These are phyloP conservation scores for Microhierax caerulescens DNA, from an alignment of 2,797 vertebrate species.

Conservation along the genomic window DNA sequence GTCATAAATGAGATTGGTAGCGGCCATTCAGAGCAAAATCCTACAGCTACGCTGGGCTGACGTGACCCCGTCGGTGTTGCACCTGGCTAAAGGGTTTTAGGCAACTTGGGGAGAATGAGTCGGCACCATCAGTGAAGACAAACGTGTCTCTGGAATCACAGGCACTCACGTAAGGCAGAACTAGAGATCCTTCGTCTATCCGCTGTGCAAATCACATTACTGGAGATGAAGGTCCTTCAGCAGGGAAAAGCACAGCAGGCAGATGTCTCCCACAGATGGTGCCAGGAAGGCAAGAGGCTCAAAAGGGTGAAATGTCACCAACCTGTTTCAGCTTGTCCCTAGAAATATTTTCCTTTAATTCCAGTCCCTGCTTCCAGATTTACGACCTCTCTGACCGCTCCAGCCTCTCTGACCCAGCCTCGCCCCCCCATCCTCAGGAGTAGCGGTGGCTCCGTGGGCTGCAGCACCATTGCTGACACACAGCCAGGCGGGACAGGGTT, in stretches of 20 bases:
- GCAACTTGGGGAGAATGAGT: not conserved
- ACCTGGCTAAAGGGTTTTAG: not conserved
- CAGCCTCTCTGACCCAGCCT: not conserved
- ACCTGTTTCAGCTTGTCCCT: not conserved
- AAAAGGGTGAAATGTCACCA: not conserved
- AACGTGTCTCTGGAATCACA: accelerated
- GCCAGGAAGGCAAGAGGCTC: not conserved
- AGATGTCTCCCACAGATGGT: not conserved
- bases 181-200: not conserved
- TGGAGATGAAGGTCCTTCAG: not conserved
- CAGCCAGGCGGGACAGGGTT: not conserved
- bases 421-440: not conserved
- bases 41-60: not conserved
- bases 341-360: not conserved
- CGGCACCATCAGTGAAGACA: not conserved
- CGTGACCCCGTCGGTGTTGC: accelerated
- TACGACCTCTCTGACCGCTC: not conserved
- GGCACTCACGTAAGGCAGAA: not conserved
- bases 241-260: not conserved
- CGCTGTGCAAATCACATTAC: not conserved
- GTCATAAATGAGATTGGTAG: accelerated
- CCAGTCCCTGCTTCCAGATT: not conserved
- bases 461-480: not conserved
- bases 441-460: not conserved
- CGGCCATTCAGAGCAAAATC: not conserved